Percentiles rank a stretch among this genome's conserved stretches.
Conservation (phyloP, 2,888 invertebrate species). For the Drosophila macrospina region DNA sequence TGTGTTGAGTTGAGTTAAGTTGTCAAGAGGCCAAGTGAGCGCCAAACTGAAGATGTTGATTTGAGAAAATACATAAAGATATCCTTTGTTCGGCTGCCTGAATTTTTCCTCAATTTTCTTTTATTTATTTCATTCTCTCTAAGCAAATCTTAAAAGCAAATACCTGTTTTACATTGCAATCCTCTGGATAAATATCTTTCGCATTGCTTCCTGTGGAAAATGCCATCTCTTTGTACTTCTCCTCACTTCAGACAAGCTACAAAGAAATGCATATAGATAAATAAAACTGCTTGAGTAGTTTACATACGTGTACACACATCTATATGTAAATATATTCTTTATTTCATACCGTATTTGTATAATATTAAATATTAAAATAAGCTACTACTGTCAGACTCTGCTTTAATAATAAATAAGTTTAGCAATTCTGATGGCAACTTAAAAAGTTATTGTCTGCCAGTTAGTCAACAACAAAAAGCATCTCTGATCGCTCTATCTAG, state of each 20-base stretch:
- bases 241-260: not conserved
- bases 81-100: not conserved
- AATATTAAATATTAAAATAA: not conserved
- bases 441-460: too few relatives aligned
- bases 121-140: not conserved
- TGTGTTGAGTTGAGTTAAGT: conserved; percentile 28
- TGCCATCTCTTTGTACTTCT: not conserved
- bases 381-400: not conserved
- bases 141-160: not conserved
- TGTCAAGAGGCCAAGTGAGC: conserved; percentile 20
- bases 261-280: not conserved
- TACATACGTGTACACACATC: not conserved
- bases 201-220: not conserved
- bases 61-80: conserved; percentile 5
- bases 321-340: not conserved
- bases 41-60: conserved; percentile 16
- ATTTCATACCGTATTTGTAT: not conserved
- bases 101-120: not conserved
- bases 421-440: too few relatives aligned
- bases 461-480: too few relatives aligned
- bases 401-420: not conserved
- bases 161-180: not conserved
- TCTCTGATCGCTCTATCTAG: too few relatives aligned
- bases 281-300: not conserved
- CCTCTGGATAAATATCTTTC: not conserved